Conservation (phyloP, 92 coral and sea anemone genomes). For the Meandrina meandrites region DNA sequence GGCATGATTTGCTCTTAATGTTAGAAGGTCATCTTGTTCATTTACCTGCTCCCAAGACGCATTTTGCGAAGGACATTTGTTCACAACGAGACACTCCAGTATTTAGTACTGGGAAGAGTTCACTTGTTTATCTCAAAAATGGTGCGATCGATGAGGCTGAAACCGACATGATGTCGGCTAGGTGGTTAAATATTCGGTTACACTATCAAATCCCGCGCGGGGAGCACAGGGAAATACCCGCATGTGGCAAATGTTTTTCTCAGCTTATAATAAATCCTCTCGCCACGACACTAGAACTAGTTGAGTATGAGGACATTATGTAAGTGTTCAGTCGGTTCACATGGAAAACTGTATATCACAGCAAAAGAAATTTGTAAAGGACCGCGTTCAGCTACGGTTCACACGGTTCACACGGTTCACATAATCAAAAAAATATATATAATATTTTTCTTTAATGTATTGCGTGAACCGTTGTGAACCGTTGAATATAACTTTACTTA, state of each 20-base stretch:
- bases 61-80: conserved; percentile 60
- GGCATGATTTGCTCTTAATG: conserved; percentile 13
- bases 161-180: conserved; percentile 74
- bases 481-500: not conserved
- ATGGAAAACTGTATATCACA: not conserved
- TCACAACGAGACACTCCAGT: conserved; percentile 59
- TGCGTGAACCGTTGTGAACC: not conserved
- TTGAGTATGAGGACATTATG: not conserved
- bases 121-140: conserved; percentile 41
- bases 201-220: conserved; percentile 25
- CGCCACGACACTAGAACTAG: not conserved
- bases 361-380: no score
- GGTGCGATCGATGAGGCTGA: conserved; percentile 52
- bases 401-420: not conserved
- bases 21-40: conserved; percentile 22
- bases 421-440: not conserved
- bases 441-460: not conserved
- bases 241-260: conserved; percentile 59
- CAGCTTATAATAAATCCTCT: not conserved
- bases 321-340: not conserved
- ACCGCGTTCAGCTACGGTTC: not conserved
- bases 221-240: conserved; percentile 27
- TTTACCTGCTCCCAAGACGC: no score
- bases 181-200: conserved; percentile 57
- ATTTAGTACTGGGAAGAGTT: conserved; percentile 54